Evolutionary conservation across 2,797 vertebrate genomes (phyloP).

Genomic region (Oreonectes daqikongensis): DNA sequence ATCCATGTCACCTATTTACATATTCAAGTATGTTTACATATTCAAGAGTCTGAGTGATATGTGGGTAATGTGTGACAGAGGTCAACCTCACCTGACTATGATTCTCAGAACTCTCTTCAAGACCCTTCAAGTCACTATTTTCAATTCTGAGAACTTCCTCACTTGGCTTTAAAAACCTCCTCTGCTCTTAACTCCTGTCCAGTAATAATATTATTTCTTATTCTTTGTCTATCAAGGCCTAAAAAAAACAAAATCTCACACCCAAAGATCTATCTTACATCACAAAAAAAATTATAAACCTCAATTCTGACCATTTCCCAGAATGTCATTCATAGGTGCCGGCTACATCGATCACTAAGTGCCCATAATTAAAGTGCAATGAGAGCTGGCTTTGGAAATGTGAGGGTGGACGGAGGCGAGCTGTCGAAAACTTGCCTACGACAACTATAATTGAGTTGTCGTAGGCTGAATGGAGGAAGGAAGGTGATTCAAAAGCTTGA

Average conservation of each 20-base stretch:
- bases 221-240: neutral
- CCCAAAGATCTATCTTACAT: neutral
- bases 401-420: slow-evolving; percentile 4
- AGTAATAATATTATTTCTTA: neutral
- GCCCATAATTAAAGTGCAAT: neutral
- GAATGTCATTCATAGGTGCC: slow-evolving; percentile 18
- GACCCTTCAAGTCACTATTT: neutral
- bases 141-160: neutral
- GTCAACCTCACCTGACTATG: neutral
- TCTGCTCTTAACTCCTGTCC: slow-evolving; percentile 1
- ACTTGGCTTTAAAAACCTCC: neutral
- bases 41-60: neutral
- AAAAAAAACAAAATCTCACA: neutral
- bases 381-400: slow-evolving; percentile 4
- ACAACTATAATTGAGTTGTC: slow-evolving; percentile 6
- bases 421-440: too few species aligned
- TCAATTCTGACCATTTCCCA: neutral
- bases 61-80: slow-evolving; percentile 3
- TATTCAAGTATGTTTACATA: too few species aligned
- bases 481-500: slow-evolving; percentile 4
- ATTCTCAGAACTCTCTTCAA: slow-evolving; percentile 4
- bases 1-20: too few species aligned
- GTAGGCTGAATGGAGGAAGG: slow-evolving; percentile 3
- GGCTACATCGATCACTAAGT: slow-evolving; percentile 2
- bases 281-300: neutral